Percentiles rank a stretch among this genome's conserved stretches.
phyloP scores from a whole-genome alignment of 1,140 invertebrate genomes.

The Homalodisca vitripennis region DNA sequence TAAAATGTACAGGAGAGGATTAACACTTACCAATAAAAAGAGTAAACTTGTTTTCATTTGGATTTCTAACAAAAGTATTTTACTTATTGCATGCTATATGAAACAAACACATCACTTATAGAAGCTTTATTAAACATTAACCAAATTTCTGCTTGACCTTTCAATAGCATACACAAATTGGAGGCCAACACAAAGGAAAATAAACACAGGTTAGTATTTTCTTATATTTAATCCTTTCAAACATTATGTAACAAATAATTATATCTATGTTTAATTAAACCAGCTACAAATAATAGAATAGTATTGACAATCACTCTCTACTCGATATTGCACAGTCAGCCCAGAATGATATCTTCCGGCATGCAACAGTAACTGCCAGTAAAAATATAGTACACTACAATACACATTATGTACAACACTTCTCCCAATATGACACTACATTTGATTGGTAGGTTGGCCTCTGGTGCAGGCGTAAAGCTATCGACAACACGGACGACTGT shows the following conservation, averaged over 20 bases:
- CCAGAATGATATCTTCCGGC: constrained; percentile 20
- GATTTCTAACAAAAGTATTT: no score
- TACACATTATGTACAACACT: constrained; percentile 29
- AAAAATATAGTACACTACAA: constrained; percentile 31
- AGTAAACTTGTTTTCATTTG: no score
- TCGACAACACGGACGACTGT: constrained; percentile 1
- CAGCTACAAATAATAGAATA: constrained; percentile 27
- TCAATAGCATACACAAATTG: no score
- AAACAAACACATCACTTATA: no score
- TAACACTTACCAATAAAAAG: no score
- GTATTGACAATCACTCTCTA: constrained; percentile 26
- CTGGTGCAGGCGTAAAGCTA: constrained; percentile 15
- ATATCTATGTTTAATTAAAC: constrained; percentile 30
- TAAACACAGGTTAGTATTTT: no score
- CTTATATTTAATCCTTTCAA: constrained; percentile 33
- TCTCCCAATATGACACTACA: constrained; percentile 20
- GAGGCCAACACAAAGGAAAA: no score
- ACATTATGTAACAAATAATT: constrained; percentile 35
- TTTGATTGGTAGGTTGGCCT: constrained; percentile 23
- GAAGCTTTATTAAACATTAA: no score
- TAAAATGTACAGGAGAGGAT: no score
- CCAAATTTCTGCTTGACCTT: no score
- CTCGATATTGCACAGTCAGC: constrained; percentile 32
- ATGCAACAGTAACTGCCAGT: constrained; percentile 20
- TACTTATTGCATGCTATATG: no score